A percentile compares a stretch with the other conserved stretches of the same genome.
These are phyloP conservation scores for Oxyura jamaicensis DNA, from an alignment of 2,113 vertebrate species.

Conservation along the genomic window DNA sequence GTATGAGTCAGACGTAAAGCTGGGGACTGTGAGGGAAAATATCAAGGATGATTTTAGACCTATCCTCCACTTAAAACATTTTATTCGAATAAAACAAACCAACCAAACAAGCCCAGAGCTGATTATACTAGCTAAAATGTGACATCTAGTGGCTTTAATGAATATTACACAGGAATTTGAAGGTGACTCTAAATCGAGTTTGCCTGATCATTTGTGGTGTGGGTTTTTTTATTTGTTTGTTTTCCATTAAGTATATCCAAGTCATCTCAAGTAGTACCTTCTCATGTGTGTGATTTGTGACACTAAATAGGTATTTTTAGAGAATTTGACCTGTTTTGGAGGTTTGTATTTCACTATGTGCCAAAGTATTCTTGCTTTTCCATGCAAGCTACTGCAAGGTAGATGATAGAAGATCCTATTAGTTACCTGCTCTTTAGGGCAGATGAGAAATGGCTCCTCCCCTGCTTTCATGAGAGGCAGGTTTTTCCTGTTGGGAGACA, in stretches of 20 bases:
- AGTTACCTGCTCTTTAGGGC: not conserved
- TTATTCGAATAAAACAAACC: not conserved
- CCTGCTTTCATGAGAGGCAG: not conserved
- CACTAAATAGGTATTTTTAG: not conserved
- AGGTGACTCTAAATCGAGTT: not conserved
- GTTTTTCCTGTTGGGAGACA: not conserved
- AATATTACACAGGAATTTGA: constrained; percentile 1
- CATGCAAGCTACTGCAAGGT: not conserved
- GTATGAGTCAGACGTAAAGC: not conserved
- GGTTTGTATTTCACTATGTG: not conserved
- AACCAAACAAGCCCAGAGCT: fast-evolving
- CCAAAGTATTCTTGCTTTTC: not conserved
- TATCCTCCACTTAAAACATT: not conserved
- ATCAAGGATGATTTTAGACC: not conserved
- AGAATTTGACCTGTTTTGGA: not conserved
- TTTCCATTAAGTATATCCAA: not conserved
- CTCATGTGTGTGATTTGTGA: not conserved
- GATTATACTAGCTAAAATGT: not conserved
- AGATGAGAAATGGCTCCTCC: not conserved
- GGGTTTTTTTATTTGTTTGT: not conserved
- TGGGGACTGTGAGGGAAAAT: not conserved
- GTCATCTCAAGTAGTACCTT: not conserved
- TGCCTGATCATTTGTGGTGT: not conserved
- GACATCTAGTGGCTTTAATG: constrained; percentile 68
- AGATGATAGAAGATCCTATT: not conserved